Base-by-base conservation (phyloP, 1,140 invertebrate species). In the Drosophila kanapiae region DNA sequence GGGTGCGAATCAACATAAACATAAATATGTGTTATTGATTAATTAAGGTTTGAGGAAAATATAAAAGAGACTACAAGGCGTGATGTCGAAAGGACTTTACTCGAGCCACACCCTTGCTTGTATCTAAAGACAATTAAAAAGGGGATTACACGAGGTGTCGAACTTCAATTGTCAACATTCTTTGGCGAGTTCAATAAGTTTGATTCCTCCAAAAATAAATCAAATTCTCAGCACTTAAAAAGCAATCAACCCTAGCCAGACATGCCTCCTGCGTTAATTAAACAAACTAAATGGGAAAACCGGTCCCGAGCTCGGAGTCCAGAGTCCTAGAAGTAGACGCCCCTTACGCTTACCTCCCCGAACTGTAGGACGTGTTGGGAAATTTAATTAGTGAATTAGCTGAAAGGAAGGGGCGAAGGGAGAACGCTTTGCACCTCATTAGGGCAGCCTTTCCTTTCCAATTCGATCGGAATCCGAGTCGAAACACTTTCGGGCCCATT, bases 331-430 rank as follows among this genome's bases (percentile, higher is more conserved):
- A 68, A 49, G n/a, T 68, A 75, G 35, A 42, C 27, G 27, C 33
- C 10, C 27, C 37, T 33, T n/a, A 6, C 29, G n/a, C 13, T 27
- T 23, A 23, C 23, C 23, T 23, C 23, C 23, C 23, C 23, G 23
- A 23, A 23, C 23, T 23, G 23, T 23, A 23, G 61, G 51, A 85
- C 85, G 85, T 88, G 85, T 60, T 58, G 51, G 60, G 85, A 82
- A 88, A 88, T 90, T 88, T 79, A 88, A 88, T 88, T 90, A 88
- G 67, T 68, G 75, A 69, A 67, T 79, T 84, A 79, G 80, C 68
- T 59, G 38, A 64, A 58, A 72, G 23, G 27, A 47, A 74, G 57
- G 38, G 40, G 18, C 11, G 38, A 13, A 37, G 9, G 48, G 37
- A 33, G 57, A 49, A 54, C 40, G 58, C 77, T 75, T 78, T 51